Percentiles rank a stretch among this genome's conserved stretches.
Evolutionary conservation across 2,797 vertebrate genomes (phyloP).

Genomic region (Sibirionetta formosa): DNA sequence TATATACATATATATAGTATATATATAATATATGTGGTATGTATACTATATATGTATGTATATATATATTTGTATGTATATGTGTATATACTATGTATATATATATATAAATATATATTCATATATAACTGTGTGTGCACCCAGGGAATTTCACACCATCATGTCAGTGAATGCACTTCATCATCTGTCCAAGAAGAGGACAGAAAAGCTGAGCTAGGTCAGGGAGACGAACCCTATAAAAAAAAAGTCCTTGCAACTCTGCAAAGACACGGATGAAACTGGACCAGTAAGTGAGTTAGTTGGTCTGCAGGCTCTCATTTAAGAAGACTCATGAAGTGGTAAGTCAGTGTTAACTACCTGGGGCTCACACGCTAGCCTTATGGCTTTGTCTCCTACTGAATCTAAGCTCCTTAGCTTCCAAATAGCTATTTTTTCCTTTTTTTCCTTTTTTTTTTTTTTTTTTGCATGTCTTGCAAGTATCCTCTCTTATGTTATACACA

Average conservation of each 20-base stretch:
- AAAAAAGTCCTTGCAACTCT: not conserved
- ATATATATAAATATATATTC: rapidly evolving
- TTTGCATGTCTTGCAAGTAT: rapidly evolving
- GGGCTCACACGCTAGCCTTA: not conserved
- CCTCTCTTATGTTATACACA: rapidly evolving
- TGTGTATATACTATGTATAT: rapidly evolving
- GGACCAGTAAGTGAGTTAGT: rapidly evolving
- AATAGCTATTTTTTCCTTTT: not conserved
- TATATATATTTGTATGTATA: rapidly evolving
- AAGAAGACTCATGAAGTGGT: not conserved
- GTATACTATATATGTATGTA: rapidly evolving
- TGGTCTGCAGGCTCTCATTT: not conserved
- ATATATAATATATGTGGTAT: rapidly evolving
- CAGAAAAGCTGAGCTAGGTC: not conserved
- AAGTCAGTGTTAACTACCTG: not conserved
- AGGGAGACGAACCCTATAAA: rapidly evolving
- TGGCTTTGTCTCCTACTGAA: not conserved
- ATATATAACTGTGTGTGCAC: rapidly evolving
- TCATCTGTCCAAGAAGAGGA: not conserved
- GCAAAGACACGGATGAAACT: rapidly evolving
- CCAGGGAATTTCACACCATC: not conserved
- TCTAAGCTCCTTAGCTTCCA: rapidly evolving
- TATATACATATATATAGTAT: rapidly evolving
- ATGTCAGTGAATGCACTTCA: not conserved
- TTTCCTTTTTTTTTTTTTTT: no score